phyloP scores from a whole-genome alignment of 2,888 invertebrate species.

The Eulithis testata region DNA sequence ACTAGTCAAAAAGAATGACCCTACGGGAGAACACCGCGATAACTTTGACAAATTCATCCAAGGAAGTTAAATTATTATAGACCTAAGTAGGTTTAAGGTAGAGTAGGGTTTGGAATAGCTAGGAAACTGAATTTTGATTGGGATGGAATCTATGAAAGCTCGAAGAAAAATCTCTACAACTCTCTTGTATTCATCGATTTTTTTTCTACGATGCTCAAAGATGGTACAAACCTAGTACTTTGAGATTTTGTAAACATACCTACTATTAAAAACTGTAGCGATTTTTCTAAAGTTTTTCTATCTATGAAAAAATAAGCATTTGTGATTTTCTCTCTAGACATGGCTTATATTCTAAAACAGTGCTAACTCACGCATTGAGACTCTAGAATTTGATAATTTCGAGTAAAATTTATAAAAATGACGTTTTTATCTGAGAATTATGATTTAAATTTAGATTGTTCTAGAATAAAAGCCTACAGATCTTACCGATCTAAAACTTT shows the following conservation, averaged over 20 bases:
- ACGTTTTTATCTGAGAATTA: not conserved
- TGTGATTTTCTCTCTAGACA: constrained; percentile 17
- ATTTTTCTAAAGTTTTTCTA: not conserved
- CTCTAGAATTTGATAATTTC: not conserved
- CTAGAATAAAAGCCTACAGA: constrained; percentile 2
- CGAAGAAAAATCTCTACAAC: not conserved
- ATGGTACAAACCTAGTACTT: not conserved
- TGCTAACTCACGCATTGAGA: not conserved
- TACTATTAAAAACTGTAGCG: too few species aligned
- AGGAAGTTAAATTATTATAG: constrained; percentile 54
- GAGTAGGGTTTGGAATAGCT: constrained; percentile 21
- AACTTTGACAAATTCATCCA: constrained; percentile 85
- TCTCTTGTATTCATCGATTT: not conserved
- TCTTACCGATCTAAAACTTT: constrained; percentile 28
- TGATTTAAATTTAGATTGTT: not conserved
- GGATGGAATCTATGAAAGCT: not conserved
- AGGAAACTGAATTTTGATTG: constrained; percentile 1
- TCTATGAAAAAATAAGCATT: constrained; percentile 21
- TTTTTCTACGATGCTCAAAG: not conserved
- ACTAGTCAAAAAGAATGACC: constrained; percentile 89
- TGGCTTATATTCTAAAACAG: not conserved
- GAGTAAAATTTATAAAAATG: not conserved
- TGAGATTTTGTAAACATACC: too few species aligned
- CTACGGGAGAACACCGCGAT: constrained; percentile 85
- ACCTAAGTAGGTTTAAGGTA: constrained; percentile 27